Evolutionary conservation across 2,113 vertebrate genomes (phyloP).

Genomic region (Oncorhynchus gorbuscha): DNA sequence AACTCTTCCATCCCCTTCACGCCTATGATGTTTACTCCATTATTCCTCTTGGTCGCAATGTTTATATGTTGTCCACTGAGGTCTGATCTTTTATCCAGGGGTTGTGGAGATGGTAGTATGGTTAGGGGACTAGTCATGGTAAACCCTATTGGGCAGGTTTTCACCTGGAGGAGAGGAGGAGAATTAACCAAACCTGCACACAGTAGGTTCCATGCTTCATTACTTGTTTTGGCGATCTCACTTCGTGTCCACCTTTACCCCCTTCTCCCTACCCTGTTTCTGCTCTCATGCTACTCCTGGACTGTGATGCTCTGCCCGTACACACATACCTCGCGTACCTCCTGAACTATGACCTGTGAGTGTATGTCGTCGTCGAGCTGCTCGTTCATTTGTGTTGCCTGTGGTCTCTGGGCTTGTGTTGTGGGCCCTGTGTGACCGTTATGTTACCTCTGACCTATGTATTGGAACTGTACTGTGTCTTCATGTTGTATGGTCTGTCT

Average conservation of each 20-base stretch:
- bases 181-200: neutral
- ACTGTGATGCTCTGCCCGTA: neutral
- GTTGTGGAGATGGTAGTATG: too few relatives aligned
- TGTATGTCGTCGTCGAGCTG: neutral
- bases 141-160: too few relatives aligned
- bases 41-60: slow-evolving; percentile 23
- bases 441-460: neutral
- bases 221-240: neutral
- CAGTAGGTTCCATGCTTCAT: neutral
- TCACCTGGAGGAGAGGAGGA: neutral
- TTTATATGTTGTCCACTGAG: slow-evolving; percentile 43
- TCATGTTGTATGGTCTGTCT: neutral
- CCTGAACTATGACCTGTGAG: neutral
- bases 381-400: slow-evolving; percentile 2
- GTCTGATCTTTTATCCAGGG: too few relatives aligned
- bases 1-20: slow-evolving; percentile 37
- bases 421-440: neutral
- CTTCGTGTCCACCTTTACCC: neutral
- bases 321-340: neutral
- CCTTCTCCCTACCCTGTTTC: neutral
- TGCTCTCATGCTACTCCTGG: neutral
- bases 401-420: neutral
- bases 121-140: too few relatives aligned
- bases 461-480: neutral
- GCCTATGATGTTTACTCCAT: slow-evolving; percentile 34